These are phyloP conservation scores for Leptinotarsa tumamoca DNA, from an alignment of 2,888 invertebrate genomes.

Conservation along the genomic window DNA sequence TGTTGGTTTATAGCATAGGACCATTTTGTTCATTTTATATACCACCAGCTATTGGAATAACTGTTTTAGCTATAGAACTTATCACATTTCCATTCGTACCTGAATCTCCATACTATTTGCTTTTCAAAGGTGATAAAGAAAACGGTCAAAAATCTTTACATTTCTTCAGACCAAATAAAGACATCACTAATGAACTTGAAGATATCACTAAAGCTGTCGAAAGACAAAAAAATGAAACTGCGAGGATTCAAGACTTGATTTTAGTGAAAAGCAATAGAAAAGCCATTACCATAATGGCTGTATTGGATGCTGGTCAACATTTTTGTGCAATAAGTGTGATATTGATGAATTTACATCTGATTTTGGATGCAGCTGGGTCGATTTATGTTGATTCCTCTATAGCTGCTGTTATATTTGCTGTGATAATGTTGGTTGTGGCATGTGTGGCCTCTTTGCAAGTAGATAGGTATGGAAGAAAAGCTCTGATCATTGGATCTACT, in stretches of 20 bases:
- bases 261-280: slow-evolving; percentile 59
- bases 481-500: slow-evolving; percentile 55
- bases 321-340: slow-evolving; percentile 62
- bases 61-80: slow-evolving; percentile 57
- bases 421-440: slow-evolving; percentile 57
- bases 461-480: slow-evolving; percentile 59
- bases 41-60: slow-evolving; percentile 60
- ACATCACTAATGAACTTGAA: slow-evolving; percentile 57
- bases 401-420: slow-evolving; percentile 58
- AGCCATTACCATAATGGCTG: slow-evolving; percentile 59
- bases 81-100: slow-evolving; percentile 30
- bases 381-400: slow-evolving; percentile 52
- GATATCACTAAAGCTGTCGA: slow-evolving; percentile 58
- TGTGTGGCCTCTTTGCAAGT: slow-evolving; percentile 53
- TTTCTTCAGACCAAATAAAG: slow-evolving; percentile 49
- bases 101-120: slow-evolving; percentile 26
- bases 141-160: slow-evolving; percentile 55
- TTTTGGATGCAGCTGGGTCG: slow-evolving; percentile 56
- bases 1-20: slow-evolving; percentile 58
- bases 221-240: slow-evolving; percentile 59
- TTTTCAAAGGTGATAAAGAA: slow-evolving; percentile 40
- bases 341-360: slow-evolving; percentile 61
- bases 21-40: slow-evolving; percentile 61
- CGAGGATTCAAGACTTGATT: slow-evolving; percentile 57
- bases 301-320: slow-evolving; percentile 57